Percentiles rank a stretch among this genome's conserved stretches.
Evolutionary conservation across 2,888 invertebrate genomes (phyloP).

Genomic region (Platerodrilus igneus): DNA sequence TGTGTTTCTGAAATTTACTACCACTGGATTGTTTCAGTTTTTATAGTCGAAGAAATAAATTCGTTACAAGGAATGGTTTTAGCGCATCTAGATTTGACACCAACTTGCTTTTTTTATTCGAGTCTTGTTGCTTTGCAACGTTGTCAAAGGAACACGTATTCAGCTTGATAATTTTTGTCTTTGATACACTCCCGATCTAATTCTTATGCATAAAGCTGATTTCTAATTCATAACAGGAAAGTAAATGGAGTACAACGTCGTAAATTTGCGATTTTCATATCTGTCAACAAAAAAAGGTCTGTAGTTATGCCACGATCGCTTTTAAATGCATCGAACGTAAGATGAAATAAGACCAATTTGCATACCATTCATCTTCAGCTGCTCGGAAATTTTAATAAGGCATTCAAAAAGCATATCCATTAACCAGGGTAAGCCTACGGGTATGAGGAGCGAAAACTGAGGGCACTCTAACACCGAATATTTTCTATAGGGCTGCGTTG

Average conservation of each 20-base stretch:
- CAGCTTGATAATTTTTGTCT: too few species aligned
- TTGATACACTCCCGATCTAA: too few species aligned
- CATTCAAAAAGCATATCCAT: slow-evolving; percentile 45
- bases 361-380: slow-evolving; percentile 49
- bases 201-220: too few species aligned
- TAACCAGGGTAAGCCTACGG: slow-evolving; percentile 28
- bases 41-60: slow-evolving; percentile 42
- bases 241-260: too few species aligned
- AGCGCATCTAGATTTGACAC: too few species aligned
- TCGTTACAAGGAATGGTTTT: too few species aligned
- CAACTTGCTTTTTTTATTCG: too few species aligned
- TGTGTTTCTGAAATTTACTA: slow-evolving; percentile 46
- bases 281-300: slow-evolving; percentile 11
- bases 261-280: slow-evolving; percentile 11
- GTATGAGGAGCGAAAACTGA: slow-evolving; percentile 20
- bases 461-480: slow-evolving; percentile 22
- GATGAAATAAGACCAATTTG: slow-evolving; percentile 46
- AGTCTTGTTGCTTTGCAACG: too few species aligned
- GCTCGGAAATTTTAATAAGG: slow-evolving; percentile 54
- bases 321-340: slow-evolving; percentile 33
- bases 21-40: slow-evolving; percentile 41
- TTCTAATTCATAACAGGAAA: too few species aligned
- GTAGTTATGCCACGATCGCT: slow-evolving; percentile 32
- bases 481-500: slow-evolving; percentile 20
- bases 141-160: too few species aligned